phyloP scores from a whole-genome alignment of 2,113 vertebrate species.

The Calyptomena viridis region DNA sequence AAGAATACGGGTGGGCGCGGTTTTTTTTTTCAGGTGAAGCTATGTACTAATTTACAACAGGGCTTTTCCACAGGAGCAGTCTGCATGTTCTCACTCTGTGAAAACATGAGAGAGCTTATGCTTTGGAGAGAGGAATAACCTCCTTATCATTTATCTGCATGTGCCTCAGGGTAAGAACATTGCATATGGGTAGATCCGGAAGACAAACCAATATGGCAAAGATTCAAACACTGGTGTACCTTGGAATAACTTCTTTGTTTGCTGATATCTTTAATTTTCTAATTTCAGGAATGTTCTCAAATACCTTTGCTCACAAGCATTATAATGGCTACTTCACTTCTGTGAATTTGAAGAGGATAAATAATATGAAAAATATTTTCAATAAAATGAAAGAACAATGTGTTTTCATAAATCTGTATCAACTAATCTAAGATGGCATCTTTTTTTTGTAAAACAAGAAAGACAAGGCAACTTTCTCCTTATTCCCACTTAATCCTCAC shows the following conservation, averaged over 20 bases:
- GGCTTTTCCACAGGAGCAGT: background rate
- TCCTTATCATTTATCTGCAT: background rate
- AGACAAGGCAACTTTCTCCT: background rate
- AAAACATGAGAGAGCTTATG: slow-evolving; percentile 1
- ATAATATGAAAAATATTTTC: background rate
- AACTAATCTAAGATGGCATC: background rate
- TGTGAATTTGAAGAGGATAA: background rate
- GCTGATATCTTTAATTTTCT: slow-evolving; percentile 13
- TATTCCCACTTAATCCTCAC: background rate
- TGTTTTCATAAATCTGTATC: background rate
- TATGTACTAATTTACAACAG: background rate
- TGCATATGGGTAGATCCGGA: background rate
- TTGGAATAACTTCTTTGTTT: slow-evolving; percentile 14
- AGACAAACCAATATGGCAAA: background rate
- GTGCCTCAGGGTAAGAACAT: background rate
- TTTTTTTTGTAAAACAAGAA: background rate
- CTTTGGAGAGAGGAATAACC: background rate
- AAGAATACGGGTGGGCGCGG: background rate
- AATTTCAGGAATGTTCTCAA: background rate
- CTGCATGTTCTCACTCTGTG: background rate
- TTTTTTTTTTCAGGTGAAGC: background rate
- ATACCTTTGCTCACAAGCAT: background rate
- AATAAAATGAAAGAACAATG: background rate
- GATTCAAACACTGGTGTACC: background rate
- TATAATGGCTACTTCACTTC: background rate